These are phyloP conservation scores for Psilopogon haemacephalus DNA, from an alignment of 2,113 vertebrate genomes.

Conservation along the genomic window DNA sequence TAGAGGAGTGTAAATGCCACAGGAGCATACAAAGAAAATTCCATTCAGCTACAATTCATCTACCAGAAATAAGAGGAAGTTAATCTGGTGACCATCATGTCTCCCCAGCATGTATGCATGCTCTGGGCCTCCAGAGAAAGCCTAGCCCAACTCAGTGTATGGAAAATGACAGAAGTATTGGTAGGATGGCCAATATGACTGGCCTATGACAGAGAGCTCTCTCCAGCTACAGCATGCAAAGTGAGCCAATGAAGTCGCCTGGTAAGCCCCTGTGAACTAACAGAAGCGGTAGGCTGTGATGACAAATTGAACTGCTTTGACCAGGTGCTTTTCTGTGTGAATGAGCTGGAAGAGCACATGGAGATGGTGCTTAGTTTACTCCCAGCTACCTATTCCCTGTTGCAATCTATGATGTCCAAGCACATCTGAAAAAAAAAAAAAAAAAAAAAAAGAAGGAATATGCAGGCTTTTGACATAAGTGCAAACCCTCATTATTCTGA, in stretches of 20 bases:
- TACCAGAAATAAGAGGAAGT: not conserved
- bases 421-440: not conserved
- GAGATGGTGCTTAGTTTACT: not conserved
- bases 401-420: not conserved
- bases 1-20: not conserved
- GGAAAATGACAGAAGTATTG: not conserved
- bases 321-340: not conserved
- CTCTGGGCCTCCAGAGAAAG: not conserved
- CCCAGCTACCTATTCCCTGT: not conserved
- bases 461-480: not conserved
- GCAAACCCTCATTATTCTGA: not conserved
- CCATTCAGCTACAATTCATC: not conserved
- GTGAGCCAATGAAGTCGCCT: not conserved
- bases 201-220: not conserved
- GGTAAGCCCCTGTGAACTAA: fast-evolving
- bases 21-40: not conserved
- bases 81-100: fast-evolving
- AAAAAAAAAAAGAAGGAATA: not conserved
- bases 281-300: not conserved
- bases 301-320: not conserved
- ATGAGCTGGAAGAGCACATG: fast-evolving
- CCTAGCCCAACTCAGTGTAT: fast-evolving
- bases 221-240: not conserved
- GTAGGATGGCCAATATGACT: no score
- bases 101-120: not conserved